Conservation (phyloP, 2,888 invertebrate species). For the Poecilobothrus nobilitatus region DNA sequence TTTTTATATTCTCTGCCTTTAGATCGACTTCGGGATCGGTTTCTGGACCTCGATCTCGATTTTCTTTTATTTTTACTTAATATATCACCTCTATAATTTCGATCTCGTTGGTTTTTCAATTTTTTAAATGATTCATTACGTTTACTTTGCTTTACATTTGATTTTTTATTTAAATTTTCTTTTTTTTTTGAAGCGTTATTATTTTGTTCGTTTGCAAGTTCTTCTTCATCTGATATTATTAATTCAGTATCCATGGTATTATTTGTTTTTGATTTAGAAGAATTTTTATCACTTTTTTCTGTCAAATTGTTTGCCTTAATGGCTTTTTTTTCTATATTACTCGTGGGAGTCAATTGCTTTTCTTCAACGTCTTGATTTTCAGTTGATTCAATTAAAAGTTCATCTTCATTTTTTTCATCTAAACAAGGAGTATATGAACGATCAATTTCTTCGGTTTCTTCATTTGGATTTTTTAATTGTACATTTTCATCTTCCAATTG, state of each 20-base stretch:
- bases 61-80: slow-evolving; percentile 31
- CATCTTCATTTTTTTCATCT: slow-evolving; percentile 51
- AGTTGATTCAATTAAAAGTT: slow-evolving; percentile 17
- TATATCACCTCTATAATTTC: slow-evolving; percentile 68
- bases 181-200: slow-evolving; percentile 27
- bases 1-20: slow-evolving; percentile 38
- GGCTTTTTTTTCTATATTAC: not conserved
- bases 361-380: slow-evolving; percentile 8
- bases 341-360: not conserved
- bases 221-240: slow-evolving; percentile 64
- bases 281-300: slow-evolving; percentile 11
- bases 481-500: slow-evolving; percentile 5
- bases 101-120: slow-evolving; percentile 64
- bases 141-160: slow-evolving; percentile 13
- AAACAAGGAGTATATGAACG: slow-evolving; percentile 64
- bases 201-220: slow-evolving; percentile 35
- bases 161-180: slow-evolving; percentile 41
- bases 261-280: slow-evolving; percentile 28
- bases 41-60: slow-evolving; percentile 20
- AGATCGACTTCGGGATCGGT: slow-evolving; percentile 28
- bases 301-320: not conserved
- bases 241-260: slow-evolving; percentile 63
- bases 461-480: slow-evolving; percentile 5
- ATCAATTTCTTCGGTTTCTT: slow-evolving; percentile 49
- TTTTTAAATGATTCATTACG: slow-evolving; percentile 66